Evolutionary conservation across 92 coral and sea anemone species (phyloP), one percentile per base, ranked within the genome.

Genomic region (Zoanthus solanderi): DNA sequence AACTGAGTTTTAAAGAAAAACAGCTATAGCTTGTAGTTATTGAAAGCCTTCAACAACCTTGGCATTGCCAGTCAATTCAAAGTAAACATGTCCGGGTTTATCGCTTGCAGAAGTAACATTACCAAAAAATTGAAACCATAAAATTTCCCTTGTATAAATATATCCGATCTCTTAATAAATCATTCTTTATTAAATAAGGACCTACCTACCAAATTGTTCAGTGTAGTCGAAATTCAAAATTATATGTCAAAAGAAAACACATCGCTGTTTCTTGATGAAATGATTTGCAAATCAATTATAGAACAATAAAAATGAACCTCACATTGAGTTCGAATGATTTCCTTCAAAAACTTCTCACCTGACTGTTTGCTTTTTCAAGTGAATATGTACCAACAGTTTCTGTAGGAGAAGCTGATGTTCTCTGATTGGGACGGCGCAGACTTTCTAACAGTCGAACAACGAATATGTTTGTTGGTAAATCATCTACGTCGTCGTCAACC

Each of bases 401-500:
- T 67, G 92, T 7, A 53, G 88, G 83, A 52, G 78, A 68, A 50
- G 57, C 31, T 46, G 83, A 57, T 52, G 73, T 81, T 72, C 90
- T 83, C n/a, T 82, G 90, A 75, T 92, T 94, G 16, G 82, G 89
- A 77, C 91, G 90, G 79, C 91, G 95, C 45, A 97, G 92, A 47
- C 94, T 91, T 85, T 97, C 99, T 44, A 97, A 84, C 44, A 97
- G 89, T 66, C 99, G 87, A 32, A 97, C 92, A 16, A 97, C 93
- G 72, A 94, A 65, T 71, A 97, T 97, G 78, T 97, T 97, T 29
- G 94, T 89, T 61, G 97, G 98, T 37, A 97, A 76, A 80, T 95
- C 92, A 69, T 95, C 95, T 47, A 97, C 90, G 75, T 97, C 94
- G 42, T 91, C 93, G 16, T 90, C 93, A 17, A 93, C 97, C 57